Conservation (phyloP, 2,888 invertebrate genomes). For the Pterostichus niger region DNA sequence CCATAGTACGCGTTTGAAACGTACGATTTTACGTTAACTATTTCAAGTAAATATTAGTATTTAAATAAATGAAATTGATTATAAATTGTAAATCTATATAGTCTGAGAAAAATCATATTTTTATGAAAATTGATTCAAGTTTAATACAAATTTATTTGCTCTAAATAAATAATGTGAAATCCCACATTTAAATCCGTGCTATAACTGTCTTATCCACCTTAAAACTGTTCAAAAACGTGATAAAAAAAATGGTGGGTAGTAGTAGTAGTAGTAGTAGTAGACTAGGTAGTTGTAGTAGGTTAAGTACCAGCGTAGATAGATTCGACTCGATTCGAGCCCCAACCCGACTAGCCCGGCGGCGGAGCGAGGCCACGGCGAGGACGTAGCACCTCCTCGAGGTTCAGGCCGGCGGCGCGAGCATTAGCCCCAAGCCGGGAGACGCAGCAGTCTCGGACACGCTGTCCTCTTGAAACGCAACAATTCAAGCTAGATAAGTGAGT, state of each 20-base stretch:
- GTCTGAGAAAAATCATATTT: too few species aligned
- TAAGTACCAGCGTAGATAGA: conserved; percentile 58
- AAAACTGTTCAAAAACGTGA: not conserved
- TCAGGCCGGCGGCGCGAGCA: conserved; percentile 19
- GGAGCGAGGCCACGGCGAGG: not conserved
- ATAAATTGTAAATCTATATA: too few species aligned
- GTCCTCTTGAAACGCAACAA: conserved; percentile 65
- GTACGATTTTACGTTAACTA: not conserved
- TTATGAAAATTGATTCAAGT: too few species aligned
- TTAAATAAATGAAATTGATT: too few species aligned
- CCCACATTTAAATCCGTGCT: too few species aligned
- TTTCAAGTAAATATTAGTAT: not conserved
- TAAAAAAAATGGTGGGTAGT: conserved; percentile 16
- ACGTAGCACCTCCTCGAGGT: conserved; percentile 8
- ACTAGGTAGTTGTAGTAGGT: conserved; percentile 57
- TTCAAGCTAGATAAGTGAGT: conserved; percentile 62
- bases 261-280: conserved; percentile 52
- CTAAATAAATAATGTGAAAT: too few species aligned
- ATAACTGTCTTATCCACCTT: not conserved
- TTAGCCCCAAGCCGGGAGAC: conserved; percentile 37
- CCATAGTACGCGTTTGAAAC: not conserved
- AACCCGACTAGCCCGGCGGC: conserved; percentile 20
- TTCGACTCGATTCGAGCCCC: conserved; percentile 30
- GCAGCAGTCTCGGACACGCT: conserved; percentile 28
- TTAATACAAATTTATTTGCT: too few species aligned